A percentile compares a stretch with the other conserved stretches of the same genome.
phyloP scores from a whole-genome alignment of 2,113 vertebrate genomes.

The Brachypteracias leptosomus region DNA sequence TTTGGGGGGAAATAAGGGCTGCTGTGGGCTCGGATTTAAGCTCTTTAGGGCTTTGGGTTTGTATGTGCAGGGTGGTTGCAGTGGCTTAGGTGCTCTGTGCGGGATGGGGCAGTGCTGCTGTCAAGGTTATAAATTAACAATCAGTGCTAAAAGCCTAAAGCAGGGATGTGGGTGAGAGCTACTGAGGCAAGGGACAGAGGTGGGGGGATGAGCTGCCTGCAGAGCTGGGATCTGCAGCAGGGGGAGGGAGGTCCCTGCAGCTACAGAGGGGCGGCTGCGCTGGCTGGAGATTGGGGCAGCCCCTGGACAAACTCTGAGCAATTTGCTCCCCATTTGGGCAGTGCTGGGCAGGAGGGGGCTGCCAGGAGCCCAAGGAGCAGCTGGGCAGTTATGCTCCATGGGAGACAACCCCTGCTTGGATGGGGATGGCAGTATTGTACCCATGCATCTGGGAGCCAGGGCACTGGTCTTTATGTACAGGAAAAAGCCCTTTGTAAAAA shows the following conservation, averaged over 20 bases:
- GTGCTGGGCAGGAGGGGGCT: not conserved
- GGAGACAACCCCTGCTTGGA: not conserved
- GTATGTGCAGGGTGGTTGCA: rapidly evolving
- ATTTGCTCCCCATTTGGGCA: too few relatives aligned
- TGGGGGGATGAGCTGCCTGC: not conserved
- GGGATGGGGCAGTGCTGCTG: not conserved
- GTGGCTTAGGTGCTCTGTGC: not conserved
- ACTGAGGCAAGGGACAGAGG: not conserved
- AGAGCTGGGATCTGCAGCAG: not conserved
- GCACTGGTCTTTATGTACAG: not conserved
- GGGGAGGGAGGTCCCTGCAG: rapidly evolving
- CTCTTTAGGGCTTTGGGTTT: not conserved
- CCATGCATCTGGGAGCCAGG: not conserved
- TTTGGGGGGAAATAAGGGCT: rapidly evolving
- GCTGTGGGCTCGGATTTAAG: not conserved
- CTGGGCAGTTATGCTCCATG: rapidly evolving
- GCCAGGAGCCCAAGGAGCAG: not conserved
- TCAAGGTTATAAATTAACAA: rapidly evolving
- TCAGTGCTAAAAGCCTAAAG: not conserved
- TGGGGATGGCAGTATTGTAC: not conserved
- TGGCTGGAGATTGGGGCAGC: rapidly evolving
- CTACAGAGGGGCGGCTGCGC: not conserved
- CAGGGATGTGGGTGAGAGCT: rapidly evolving
- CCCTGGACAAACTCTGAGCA: not conserved
- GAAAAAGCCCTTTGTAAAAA: not conserved